A percentile compares a stretch with the other conserved stretches of the same genome.
Conservation (phyloP, 2,888 invertebrate genomes). For the Cryptus viduatorius region DNA sequence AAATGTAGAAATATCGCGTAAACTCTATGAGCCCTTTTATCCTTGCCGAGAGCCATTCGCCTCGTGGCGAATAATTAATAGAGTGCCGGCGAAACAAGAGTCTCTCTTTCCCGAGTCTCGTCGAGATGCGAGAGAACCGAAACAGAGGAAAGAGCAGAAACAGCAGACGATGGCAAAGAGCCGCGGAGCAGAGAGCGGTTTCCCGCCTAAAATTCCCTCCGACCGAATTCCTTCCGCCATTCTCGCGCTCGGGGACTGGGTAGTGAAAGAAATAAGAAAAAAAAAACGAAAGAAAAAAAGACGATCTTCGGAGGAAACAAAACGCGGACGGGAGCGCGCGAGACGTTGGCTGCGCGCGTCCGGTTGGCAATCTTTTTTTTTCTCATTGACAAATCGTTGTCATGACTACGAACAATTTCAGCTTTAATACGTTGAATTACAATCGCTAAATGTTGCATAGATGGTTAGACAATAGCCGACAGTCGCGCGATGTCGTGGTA, state of each 20-base stretch:
- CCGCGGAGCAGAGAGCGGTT: conserved; percentile 50
- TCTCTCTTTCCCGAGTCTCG: not conserved
- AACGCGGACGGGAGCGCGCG: conserved; percentile 42
- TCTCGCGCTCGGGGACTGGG: conserved; percentile 24
- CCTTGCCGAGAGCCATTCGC: conserved; percentile 36
- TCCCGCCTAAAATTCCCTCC: conserved; percentile 71
- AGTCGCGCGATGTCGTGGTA: not conserved
- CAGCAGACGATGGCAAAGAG: conserved; percentile 28
- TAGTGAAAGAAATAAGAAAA: conserved; percentile 34
- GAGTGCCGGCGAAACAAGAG: conserved; percentile 24
- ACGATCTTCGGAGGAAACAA: conserved; percentile 34
- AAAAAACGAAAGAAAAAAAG: conserved; percentile 12
- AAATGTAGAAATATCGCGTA: not conserved
- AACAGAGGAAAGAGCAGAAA: conserved; percentile 23
- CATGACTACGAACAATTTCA: conserved; percentile 45
- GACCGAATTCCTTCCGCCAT: conserved; percentile 56
- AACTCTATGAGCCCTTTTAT: conserved; percentile 14
- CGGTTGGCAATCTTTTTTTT: conserved; percentile 25
- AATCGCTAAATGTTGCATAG: not conserved
- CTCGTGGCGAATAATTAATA: conserved; percentile 61
- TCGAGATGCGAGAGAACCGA: conserved; percentile 13
- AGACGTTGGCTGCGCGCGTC: conserved; percentile 37
- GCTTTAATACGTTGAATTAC: not conserved
- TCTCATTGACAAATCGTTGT: conserved; percentile 60
- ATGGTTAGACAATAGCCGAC: not conserved